Percentiles rank a stretch among this genome's conserved stretches.
phyloP scores from a whole-genome alignment of 2,888 invertebrate species.

The Palloptera scutellata region DNA sequence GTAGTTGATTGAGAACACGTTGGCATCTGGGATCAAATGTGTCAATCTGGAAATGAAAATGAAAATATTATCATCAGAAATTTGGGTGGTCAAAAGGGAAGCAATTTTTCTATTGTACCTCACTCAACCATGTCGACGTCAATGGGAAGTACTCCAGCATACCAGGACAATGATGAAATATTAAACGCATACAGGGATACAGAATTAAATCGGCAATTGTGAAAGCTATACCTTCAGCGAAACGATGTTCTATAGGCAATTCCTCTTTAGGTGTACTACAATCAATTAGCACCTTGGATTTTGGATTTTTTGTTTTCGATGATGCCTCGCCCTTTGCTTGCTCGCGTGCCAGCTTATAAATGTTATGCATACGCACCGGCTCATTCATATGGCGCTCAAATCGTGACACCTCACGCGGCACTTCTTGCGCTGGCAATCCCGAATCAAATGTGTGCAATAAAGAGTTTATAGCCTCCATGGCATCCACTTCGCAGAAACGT shows the following conservation, averaged over 20 bases:
- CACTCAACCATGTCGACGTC: conserved; percentile 71
- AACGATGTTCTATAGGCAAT: conserved; percentile 70
- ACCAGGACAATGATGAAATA: conserved; percentile 65
- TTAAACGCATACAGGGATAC: conserved; percentile 73
- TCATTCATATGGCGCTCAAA: conserved; percentile 86
- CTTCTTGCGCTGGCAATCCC: conserved; percentile 47
- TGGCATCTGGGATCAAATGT: conserved; percentile 49
- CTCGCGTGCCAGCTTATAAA: conserved; percentile 76
- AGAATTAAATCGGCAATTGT: conserved; percentile 86
- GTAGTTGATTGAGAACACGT: conserved; percentile 49
- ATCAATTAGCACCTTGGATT: conserved; percentile 64
- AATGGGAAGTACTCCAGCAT: conserved; percentile 67
- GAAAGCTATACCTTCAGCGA: conserved; percentile 83
- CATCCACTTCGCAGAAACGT: conserved; percentile 87
- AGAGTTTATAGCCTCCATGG: conserved; percentile 67
- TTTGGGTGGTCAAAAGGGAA: not conserved
- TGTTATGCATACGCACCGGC: conserved; percentile 86
- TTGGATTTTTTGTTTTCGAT: conserved; percentile 37
- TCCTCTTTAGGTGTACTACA: conserved; percentile 62
- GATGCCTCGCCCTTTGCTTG: conserved; percentile 59
- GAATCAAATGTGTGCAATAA: conserved; percentile 63
- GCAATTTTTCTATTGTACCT: conserved; percentile 41
- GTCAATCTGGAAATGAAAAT: conserved; percentile 51
- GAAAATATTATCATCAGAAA: too few species aligned
- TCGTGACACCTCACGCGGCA: conserved; percentile 77